Evolutionary conservation across 2,797 vertebrate species (phyloP), one percentile per base, ranked within the genome.

Genomic region (Argya squamiceps): DNA sequence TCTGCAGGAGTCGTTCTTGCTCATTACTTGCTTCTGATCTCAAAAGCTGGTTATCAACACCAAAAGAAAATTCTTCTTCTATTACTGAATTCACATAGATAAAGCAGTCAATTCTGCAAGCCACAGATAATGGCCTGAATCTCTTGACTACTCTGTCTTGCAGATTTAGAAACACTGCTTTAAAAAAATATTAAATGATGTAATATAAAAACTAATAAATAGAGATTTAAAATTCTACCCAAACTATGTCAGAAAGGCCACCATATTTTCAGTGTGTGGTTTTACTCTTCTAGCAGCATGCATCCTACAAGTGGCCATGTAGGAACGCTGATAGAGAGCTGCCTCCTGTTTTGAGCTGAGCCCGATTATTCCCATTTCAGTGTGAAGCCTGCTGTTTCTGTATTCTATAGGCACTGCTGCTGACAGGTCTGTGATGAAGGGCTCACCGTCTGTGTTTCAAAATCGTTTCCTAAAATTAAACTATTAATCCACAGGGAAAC

Each of bases 381-480:
- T 10, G 8, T 27, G 36, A 91, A 95, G 24, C 4, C 15, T 56
- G 14, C 3, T 60, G 3, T 71, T 83, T 91, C 49, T 76, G 22
- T 49, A 36, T 91, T 71, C 65, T 50, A 17, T 30, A 82, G 49
- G 21, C 47, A 58, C 20, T 80, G 16, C 23, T 68, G 24, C 26
- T 88, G 79, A 65, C 62, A 88, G n/a, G 10, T 56, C 53, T 86
- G 20, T 4, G 5, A 89, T 77, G 17, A n/a, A 83, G 16, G 26
- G 26, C 19, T 87, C 47, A 22, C 47, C 16, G 65, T 34, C 36
- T 62, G 16, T 55, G 47, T 56, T 91, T 80, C 23, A 67, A 91
- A 93, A 91, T 43, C 23, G 19, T 77, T 80, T 83, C 34, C 82
- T 93, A 68, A 89, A 88, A 91, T 92, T 79, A 74, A 95, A 64